Evolutionary conservation across 2,113 vertebrate genomes (phyloP).

Genomic region (Chionis minor): DNA sequence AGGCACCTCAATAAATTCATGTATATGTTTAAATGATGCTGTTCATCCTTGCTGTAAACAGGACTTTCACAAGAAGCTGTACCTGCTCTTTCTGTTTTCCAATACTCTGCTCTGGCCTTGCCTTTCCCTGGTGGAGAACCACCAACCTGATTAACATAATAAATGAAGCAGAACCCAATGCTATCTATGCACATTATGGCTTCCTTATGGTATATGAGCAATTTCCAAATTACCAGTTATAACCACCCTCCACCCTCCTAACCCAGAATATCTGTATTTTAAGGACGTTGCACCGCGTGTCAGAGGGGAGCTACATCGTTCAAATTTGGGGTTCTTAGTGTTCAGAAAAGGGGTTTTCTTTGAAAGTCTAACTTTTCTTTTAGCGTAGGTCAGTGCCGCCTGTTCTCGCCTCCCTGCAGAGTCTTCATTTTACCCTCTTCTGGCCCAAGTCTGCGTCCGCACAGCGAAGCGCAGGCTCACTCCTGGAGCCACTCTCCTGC

Average conservation of each 20-base stretch:
- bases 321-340: neutral
- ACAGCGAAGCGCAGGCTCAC: accelerated
- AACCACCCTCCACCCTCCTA: neutral
- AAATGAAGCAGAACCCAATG: neutral
- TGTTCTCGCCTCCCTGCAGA: accelerated
- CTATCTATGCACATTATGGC: neutral
- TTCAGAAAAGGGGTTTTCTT: neutral
- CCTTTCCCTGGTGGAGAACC: neutral
- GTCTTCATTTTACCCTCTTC: accelerated
- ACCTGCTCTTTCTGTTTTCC: neutral
- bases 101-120: neutral
- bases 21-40: neutral
- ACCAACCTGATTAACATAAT: neutral
- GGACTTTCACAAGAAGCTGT: neutral
- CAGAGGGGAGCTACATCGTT: accelerated
- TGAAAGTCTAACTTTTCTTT: neutral
- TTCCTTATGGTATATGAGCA: neutral
- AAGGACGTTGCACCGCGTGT: accelerated
- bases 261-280: accelerated
- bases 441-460: accelerated
- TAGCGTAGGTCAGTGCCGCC: accelerated
- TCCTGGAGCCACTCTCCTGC: neutral
- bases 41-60: neutral
- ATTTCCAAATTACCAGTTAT: neutral
- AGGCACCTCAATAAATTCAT: neutral